Evolutionary conservation across 2,797 vertebrate species (phyloP).

Genomic region (Acanthopagrus latus): DNA sequence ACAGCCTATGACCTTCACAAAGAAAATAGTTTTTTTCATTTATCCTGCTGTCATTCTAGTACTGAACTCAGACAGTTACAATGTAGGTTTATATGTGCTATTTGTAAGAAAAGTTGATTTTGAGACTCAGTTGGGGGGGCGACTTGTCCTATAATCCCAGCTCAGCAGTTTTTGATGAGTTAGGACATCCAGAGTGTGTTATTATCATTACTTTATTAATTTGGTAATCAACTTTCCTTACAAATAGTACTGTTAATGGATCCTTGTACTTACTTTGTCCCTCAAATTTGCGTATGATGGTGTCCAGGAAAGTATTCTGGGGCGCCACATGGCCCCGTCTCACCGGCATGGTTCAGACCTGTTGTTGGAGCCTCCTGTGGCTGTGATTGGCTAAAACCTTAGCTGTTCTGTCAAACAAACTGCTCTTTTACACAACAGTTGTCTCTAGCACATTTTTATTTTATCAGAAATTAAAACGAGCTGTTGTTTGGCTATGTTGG

Average conservation of each 20-base stretch:
- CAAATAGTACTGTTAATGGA: no score
- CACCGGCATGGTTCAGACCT: constrained; percentile 85
- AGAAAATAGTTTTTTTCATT: background rate
- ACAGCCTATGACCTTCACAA: no score
- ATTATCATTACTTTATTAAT: no score
- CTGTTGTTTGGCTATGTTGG: background rate
- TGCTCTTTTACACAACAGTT: background rate
- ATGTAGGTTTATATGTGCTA: no score
- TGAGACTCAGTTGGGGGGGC: no score
- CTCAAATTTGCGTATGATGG: constrained; percentile 94
- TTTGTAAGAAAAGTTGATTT: no score
- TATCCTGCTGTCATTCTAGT: background rate
- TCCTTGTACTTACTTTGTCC: constrained; percentile 87
- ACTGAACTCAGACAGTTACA: no score
- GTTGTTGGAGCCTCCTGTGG: background rate
- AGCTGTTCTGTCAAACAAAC: background rate
- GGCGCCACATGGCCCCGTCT: constrained; percentile 92
- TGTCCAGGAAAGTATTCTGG: constrained; percentile 93
- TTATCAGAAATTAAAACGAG: background rate
- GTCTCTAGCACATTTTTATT: background rate
- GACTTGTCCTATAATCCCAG: no score
- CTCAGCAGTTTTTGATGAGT: no score
- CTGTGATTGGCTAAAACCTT: background rate
- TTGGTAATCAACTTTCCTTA: no score
- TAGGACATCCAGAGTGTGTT: no score